A percentile compares a stretch with the other conserved stretches of the same genome.
Evolutionary conservation across 1,140 invertebrate species (phyloP).

Genomic region (Heterodera schachtii): DNA sequence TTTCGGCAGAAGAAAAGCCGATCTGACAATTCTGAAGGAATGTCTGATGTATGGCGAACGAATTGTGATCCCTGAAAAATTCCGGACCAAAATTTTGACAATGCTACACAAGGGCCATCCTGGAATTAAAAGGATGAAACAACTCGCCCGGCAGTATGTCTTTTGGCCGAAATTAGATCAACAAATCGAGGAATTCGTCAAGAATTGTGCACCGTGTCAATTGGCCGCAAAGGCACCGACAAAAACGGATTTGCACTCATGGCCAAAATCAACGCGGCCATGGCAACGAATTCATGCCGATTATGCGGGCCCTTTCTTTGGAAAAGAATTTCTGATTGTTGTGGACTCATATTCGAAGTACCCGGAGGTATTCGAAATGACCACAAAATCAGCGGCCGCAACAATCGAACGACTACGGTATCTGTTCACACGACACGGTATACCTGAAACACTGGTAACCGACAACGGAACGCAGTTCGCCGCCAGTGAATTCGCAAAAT

Average conservation of each 20-base stretch:
- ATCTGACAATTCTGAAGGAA: too few species aligned
- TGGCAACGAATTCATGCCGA: conserved; percentile 64
- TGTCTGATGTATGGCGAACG: neutral
- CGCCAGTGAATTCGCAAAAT: neutral
- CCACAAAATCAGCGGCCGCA: conserved; percentile 6
- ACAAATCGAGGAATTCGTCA: conserved; percentile 11
- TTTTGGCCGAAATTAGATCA: conserved; percentile 8
- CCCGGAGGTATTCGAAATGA: conserved; percentile 21
- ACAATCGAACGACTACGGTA: conserved; percentile 19
- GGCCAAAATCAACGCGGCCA: neutral
- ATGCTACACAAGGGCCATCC: conserved; percentile 1
- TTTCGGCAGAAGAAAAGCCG: too few species aligned
- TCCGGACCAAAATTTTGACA: neutral
- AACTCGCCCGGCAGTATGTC: conserved; percentile 10
- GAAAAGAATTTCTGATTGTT: conserved; percentile 69
- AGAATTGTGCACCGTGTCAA: neutral
- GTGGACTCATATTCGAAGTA: too few species aligned
- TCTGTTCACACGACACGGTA: conserved; percentile 2
- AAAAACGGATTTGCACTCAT: neutral
- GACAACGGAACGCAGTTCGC: conserved; percentile 17
- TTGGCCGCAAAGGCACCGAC: neutral
- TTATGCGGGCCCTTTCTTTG: conserved; percentile 65
- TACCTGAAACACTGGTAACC: neutral
- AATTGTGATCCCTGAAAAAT: neutral
- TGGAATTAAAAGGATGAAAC: conserved; percentile 18